Conservation (phyloP, 2,797 vertebrate genomes). For the Pteronotus mesoamericanus region DNA sequence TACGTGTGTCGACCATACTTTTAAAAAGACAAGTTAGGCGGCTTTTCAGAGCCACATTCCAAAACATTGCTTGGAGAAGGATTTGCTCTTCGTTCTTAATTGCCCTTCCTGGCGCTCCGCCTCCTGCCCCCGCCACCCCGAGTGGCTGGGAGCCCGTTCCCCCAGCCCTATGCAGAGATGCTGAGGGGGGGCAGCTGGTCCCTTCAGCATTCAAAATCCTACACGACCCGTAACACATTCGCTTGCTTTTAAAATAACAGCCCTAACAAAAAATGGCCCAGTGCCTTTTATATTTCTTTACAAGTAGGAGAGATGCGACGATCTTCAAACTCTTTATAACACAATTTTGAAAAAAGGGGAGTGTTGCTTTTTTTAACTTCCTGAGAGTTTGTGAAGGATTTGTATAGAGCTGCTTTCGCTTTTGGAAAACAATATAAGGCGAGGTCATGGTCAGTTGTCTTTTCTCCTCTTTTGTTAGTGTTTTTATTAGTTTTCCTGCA, state of each 20-base stretch:
- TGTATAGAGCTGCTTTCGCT: not conserved
- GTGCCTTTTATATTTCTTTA: constrained; percentile 48
- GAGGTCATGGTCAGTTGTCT: not conserved
- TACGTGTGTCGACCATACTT: not conserved
- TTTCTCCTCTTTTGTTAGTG: not conserved
- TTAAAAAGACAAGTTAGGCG: not conserved
- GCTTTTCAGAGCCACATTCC: not conserved
- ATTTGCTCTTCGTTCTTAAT: not conserved
- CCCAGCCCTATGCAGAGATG: accelerated
- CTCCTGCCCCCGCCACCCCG: too few species aligned
- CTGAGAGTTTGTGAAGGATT: not conserved
- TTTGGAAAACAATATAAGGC: not conserved
- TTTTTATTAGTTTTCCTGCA: not conserved
- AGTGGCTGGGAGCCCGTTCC: not conserved
- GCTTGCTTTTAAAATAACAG: constrained; percentile 60
- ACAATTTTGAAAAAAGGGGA: constrained; percentile 20
- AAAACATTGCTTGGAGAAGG: too few species aligned
- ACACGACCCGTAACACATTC: not conserved
- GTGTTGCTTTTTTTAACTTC: not conserved
- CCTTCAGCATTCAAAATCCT: not conserved
- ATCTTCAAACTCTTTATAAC: constrained; percentile 55
- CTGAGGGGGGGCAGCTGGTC: not conserved
- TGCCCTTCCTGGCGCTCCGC: too few species aligned
- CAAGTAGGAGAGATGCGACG: constrained; percentile 52
- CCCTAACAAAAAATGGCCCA: constrained; percentile 32